These are phyloP conservation scores for Todiramphus saurophagus DNA, from an alignment of 2,113 vertebrate species.

Conservation along the genomic window DNA sequence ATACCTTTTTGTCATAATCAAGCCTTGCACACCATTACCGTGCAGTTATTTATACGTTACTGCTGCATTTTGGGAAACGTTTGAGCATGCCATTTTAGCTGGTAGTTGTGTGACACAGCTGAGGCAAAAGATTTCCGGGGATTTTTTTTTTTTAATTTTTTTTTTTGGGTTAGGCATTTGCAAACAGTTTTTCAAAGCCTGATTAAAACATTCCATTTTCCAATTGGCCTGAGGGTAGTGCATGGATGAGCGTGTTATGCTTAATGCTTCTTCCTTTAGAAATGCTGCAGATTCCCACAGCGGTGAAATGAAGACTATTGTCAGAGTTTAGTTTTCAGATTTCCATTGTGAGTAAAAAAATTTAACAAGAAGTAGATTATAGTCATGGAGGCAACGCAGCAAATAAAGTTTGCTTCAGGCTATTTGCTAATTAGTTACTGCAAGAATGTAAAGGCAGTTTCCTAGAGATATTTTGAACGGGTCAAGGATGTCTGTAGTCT, in stretches of 20 bases:
- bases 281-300: neutral
- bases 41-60: neutral
- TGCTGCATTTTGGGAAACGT: neutral
- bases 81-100: neutral
- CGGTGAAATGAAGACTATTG: neutral
- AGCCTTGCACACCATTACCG: neutral
- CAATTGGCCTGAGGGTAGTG: conserved; percentile 2
- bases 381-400: neutral
- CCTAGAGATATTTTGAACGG: neutral
- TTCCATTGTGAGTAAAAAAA: neutral
- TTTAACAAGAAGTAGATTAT: neutral
- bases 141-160: neutral
- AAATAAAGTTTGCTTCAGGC: neutral
- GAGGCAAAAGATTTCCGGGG: conserved; percentile 27
- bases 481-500: neutral
- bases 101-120: conserved; percentile 1
- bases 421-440: conserved; percentile 2
- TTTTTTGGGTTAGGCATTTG: conserved; percentile 24
- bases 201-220: conserved; percentile 35
- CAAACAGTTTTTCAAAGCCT: conserved; percentile 27
- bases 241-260: neutral
- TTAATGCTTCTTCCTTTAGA: conserved; percentile 8
- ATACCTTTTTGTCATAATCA: neutral
- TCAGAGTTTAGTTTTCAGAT: neutral
- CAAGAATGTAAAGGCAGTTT: neutral